phyloP scores from a whole-genome alignment of 2,797 vertebrate species.

The Catamblyrhynchus diadema region DNA sequence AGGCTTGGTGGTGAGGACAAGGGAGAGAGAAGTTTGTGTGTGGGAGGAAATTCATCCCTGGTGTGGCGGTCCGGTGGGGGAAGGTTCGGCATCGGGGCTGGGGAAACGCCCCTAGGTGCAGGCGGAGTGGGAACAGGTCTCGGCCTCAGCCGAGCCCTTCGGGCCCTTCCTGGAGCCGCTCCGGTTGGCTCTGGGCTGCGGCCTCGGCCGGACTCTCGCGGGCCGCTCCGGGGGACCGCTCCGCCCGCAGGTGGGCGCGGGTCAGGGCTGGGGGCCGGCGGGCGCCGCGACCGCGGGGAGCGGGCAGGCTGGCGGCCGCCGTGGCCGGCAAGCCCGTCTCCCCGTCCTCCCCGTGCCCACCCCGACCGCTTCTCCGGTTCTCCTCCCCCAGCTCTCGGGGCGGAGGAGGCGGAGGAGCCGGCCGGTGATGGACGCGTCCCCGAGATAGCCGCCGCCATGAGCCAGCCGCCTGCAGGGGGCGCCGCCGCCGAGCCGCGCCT shows the following conservation, averaged over 20 bases:
- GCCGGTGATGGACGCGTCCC: not conserved
- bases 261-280: not conserved
- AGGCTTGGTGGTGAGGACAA: not conserved
- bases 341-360: not conserved
- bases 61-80: no score
- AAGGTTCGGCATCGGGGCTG: not conserved
- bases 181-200: not conserved
- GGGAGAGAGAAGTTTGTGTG: no score
- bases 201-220: not conserved
- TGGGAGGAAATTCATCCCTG: accelerated
- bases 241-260: not conserved
- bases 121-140: accelerated
- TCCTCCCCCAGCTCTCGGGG: not conserved
- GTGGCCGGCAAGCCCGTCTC: not conserved
- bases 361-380: not conserved
- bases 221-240: not conserved
- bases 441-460: constrained; percentile 63
- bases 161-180: not conserved
- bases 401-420: constrained; percentile 19
- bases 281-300: not conserved
- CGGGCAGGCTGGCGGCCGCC: not conserved
- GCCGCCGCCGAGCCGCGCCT: constrained; percentile 71
- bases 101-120: not conserved
- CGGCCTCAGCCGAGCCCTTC: not conserved
- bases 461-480: constrained; percentile 72